Conservation (phyloP, 1,140 invertebrate species). For the honey bee (Apis mellifera) region DNA sequence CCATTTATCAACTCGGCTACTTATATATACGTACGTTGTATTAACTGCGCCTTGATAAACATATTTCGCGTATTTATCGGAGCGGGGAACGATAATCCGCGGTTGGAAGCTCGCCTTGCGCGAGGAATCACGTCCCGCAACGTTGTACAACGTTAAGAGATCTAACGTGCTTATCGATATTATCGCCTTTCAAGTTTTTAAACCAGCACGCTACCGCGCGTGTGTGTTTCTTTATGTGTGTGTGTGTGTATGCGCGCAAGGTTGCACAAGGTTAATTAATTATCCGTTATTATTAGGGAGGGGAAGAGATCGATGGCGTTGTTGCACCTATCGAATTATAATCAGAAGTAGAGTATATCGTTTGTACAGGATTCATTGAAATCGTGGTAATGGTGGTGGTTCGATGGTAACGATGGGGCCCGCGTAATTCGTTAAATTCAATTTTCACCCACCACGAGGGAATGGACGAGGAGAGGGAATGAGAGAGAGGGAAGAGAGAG, state of each 20-base stretch:
- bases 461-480: background rate
- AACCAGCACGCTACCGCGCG: too few relatives aligned
- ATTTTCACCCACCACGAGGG: constrained; percentile 1
- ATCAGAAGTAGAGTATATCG: background rate
- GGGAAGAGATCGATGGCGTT: background rate
- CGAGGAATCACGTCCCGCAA: background rate
- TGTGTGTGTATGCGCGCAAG: too few relatives aligned
- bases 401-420: constrained; percentile 7
- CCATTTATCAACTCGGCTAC: background rate
- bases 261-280: too few relatives aligned
- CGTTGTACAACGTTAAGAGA: background rate
- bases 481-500: too few relatives aligned
- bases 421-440: constrained; percentile 37
- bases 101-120: background rate
- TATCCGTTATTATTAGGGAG: too few relatives aligned
- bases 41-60: background rate
- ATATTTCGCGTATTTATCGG: background rate
- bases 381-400: background rate
- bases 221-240: too few relatives aligned
- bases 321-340: background rate
- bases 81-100: background rate
- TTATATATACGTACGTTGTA: background rate
- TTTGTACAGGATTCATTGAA: constrained; percentile 17
- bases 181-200: background rate
- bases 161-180: background rate